These are phyloP conservation scores for Pantelozetes paolii DNA, from an alignment of 2,888 invertebrate species.

Conservation along the genomic window DNA sequence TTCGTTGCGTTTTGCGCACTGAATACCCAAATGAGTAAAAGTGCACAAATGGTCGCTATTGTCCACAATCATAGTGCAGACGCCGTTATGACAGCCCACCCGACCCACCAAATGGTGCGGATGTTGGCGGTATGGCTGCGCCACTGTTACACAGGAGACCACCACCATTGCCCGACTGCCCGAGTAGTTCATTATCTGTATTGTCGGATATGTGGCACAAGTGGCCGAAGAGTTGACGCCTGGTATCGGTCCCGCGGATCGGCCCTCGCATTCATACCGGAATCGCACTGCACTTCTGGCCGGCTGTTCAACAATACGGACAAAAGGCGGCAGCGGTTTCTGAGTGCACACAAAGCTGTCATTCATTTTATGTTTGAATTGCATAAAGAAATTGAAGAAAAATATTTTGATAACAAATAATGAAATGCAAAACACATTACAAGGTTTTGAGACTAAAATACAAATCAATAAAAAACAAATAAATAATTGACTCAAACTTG, in stretches of 20 bases:
- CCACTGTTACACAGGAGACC: conserved; percentile 93
- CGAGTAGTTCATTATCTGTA: conserved; percentile 74
- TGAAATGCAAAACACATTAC: too few relatives aligned
- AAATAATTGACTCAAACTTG: too few relatives aligned
- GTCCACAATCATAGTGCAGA: conserved; percentile 67
- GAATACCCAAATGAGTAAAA: conserved; percentile 82
- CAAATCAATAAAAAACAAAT: too few relatives aligned
- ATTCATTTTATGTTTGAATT: too few relatives aligned
- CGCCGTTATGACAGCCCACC: conserved; percentile 84
- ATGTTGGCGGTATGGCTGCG: conserved; percentile 76
- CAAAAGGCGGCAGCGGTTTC: too few relatives aligned
- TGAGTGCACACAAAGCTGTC: too few relatives aligned
- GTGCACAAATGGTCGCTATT: conserved; percentile 71
- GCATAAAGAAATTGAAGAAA: too few relatives aligned
- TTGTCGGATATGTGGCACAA: conserved; percentile 85
- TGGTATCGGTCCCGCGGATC: conserved; percentile 92
- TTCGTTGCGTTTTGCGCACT: conserved; percentile 92
- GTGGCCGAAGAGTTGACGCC: conserved; percentile 83
- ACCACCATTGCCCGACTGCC: conserved; percentile 78
- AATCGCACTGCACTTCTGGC: conserved; percentile 83
- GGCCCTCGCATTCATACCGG: conserved; percentile 91
- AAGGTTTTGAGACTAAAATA: too few relatives aligned
- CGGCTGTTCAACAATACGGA: conserved; percentile 84
- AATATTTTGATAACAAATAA: too few relatives aligned
- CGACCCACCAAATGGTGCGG: conserved; percentile 92